These are phyloP conservation scores for Papilio xuthus DNA, from an alignment of 1,140 invertebrate genomes.

Conservation along the genomic window DNA sequence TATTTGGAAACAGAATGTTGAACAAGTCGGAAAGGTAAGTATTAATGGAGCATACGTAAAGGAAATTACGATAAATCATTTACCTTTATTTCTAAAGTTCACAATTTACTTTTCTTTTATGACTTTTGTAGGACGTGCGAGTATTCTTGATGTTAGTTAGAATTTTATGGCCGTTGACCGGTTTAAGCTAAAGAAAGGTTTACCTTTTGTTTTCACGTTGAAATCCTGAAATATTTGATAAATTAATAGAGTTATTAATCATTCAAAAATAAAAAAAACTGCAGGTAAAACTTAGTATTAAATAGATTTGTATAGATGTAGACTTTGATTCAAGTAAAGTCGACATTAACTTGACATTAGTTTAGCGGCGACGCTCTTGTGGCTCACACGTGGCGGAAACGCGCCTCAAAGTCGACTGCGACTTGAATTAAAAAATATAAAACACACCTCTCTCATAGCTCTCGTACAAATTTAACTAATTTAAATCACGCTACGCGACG, in stretches of 20 bases:
- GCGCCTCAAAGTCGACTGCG: background rate
- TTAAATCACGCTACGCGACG: background rate
- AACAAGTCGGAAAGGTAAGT: background rate
- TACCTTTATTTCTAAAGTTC: constrained; percentile 18
- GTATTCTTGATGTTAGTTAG: constrained; percentile 7
- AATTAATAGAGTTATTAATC: too few relatives aligned
- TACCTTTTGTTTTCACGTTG: background rate
- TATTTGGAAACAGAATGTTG: background rate
- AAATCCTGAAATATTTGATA: background rate
- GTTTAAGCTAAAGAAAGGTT: background rate
- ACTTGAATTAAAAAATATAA: constrained; percentile 9
- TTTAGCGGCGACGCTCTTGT: background rate
- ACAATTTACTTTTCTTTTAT: constrained; percentile 11
- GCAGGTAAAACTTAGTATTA: background rate
- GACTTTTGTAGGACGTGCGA: constrained; percentile 4
- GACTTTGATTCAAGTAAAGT: background rate
- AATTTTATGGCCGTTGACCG: background rate
- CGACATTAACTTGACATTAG: background rate
- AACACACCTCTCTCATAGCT: background rate
- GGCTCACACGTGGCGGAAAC: background rate
- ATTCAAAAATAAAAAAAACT: background rate
- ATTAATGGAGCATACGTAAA: background rate
- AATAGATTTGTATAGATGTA: background rate
- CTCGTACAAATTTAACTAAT: constrained; percentile 23
- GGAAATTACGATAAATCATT: background rate